Evolutionary conservation across 2,888 invertebrate genomes (phyloP).

Genomic region (Falcaria lacertinaria): DNA sequence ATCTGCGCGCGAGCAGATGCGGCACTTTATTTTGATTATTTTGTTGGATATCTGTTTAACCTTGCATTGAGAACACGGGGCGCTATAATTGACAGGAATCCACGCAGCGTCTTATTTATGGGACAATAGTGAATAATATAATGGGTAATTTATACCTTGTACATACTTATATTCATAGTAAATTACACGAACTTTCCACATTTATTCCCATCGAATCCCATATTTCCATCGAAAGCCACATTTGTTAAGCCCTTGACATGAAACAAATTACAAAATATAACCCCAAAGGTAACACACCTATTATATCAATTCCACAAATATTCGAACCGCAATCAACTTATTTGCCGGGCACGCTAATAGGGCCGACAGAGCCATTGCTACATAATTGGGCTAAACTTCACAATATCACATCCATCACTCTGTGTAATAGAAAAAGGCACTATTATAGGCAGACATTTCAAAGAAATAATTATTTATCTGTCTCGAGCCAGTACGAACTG

Average conservation of each 20-base stretch:
- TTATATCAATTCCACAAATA: constrained; percentile 62
- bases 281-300: constrained; percentile 28
- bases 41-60: not conserved
- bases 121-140: not conserved
- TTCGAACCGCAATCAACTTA: constrained; percentile 66
- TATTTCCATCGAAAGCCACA: too few relatives aligned
- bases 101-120: too few relatives aligned
- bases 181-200: too few relatives aligned
- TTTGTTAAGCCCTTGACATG: constrained; percentile 16
- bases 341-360: constrained; percentile 57
- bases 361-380: constrained; percentile 40
- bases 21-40: constrained; percentile 25
- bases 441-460: not conserved
- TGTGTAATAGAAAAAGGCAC: not conserved
- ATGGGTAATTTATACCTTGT: too few relatives aligned
- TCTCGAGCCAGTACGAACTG: too few relatives aligned
- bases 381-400: constrained; percentile 56
- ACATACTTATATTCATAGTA: too few relatives aligned
- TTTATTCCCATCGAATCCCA: too few relatives aligned
- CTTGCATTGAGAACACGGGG: not conserved
- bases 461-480: not conserved
- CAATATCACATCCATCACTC: constrained; percentile 54
- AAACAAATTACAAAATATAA: constrained; percentile 34
- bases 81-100: too few relatives aligned
- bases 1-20: constrained; percentile 48